phyloP scores from a whole-genome alignment of 2,888 invertebrate genomes.

The Coleophora deauratella region DNA sequence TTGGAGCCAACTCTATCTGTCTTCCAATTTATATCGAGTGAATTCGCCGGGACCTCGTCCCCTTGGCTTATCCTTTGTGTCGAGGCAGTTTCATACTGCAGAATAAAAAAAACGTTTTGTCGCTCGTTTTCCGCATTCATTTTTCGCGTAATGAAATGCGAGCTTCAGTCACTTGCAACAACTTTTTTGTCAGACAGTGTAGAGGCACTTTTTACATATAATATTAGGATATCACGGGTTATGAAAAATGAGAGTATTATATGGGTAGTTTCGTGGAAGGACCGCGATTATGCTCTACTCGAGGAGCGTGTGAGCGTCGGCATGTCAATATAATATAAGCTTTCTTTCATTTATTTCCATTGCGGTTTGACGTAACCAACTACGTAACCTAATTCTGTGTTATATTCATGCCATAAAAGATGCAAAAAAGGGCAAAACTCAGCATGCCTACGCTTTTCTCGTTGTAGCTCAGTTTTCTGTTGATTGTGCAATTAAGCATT shows the following conservation, averaged over 20 bases:
- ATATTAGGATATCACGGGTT: slow-evolving; percentile 45
- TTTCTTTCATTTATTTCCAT: slow-evolving; percentile 1
- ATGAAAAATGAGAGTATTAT: slow-evolving; percentile 49
- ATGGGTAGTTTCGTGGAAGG: slow-evolving; percentile 26
- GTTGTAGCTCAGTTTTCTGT: no score
- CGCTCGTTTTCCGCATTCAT: slow-evolving; percentile 52
- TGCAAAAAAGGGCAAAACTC: no score
- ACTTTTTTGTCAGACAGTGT: slow-evolving; percentile 50
- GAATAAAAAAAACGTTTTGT: slow-evolving; percentile 30
- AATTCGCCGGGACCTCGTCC: slow-evolving; percentile 28
- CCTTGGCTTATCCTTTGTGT: slow-evolving; percentile 31
- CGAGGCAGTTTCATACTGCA: slow-evolving; percentile 28
- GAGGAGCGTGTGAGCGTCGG: background rate
- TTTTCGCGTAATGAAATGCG: slow-evolving; percentile 57
- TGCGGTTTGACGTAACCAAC: slow-evolving; percentile 7
- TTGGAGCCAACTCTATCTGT: slow-evolving; percentile 43
- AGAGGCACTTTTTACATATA: slow-evolving; percentile 37
- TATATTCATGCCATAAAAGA: no score
- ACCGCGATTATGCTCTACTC: slow-evolving; percentile 1
- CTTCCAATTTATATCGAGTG: slow-evolving; percentile 43
- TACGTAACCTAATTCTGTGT: no score
- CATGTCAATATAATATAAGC: background rate
- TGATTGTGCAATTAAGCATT: no score
- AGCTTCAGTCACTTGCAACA: slow-evolving; percentile 38
- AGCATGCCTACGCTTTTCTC: no score